Base-by-base conservation (phyloP, 2,797 vertebrate genomes). In the Stomatorhinus walkeri region DNA sequence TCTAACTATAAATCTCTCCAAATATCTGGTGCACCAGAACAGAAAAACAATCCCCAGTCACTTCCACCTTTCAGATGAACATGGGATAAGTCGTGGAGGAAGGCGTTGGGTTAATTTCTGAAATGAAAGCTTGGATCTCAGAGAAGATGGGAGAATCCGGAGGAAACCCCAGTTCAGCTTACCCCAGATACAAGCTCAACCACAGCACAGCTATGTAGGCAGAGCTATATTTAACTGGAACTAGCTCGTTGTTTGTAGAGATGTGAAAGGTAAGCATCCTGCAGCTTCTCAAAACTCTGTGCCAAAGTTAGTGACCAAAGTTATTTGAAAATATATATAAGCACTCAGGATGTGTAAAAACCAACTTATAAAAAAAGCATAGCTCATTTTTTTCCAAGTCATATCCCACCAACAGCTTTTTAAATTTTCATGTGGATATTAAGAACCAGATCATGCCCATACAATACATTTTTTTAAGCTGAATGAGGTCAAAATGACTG, bases 1-100 rank as follows among this genome's bases (percentile, higher is more conserved):
- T 3, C 36, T 43, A 28, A 48, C 87, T 46, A 68, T 94, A 92
- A 94, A 94, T 95, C 93, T 92, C 32, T 90, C 91, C 87, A 32
- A 90, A 90, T 64, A 79, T 79, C 52, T 56, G 79, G 79, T 85
- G 59, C 36, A 46, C 28, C 49, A 61, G 56, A 90, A 64, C 88
- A 88, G 90, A 89, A 85, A 0, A 88, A 91, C 68, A 91, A 89
- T 90, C 14, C 89, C 36, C 28, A 90, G 76, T 0, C 24, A 86
- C 54, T 85, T 68, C 40, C 54, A 68, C 79, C 56, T 64, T 64
- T 85, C 24, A 40, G 49, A 51, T 52, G 54, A 64, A 85, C n/a
- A 8, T 3, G 22, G 8, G 1, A 9, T 28, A 84, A 32, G 46
- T 46, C 14, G 22, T 49, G 22, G 83, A 88, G 43, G 46, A 85